Base-by-base conservation (phyloP, 2,113 vertebrate species). In the Mormyrus iriodes region DNA sequence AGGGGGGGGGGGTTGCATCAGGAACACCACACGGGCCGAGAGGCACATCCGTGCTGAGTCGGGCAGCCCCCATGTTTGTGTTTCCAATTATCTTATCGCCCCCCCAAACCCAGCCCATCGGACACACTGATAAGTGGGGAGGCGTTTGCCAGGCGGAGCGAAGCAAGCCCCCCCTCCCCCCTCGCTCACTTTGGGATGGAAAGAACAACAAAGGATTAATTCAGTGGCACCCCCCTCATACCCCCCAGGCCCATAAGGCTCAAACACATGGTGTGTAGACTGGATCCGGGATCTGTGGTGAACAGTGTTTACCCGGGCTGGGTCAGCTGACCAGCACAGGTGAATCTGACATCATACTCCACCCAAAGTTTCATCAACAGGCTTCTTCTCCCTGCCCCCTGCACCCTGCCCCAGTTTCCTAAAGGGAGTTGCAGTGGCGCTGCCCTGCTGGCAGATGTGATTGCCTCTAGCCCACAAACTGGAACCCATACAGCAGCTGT, bases 61-160 rank as follows among this genome's bases (percentile, higher is more conserved):
- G 85, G 85, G 88, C 65, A 17, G 52, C 51, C 69, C 31, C 39
- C 12, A n/a, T n/a, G 83, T 90, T 92, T 91, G 89, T 89, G 88
- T 91, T 92, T 91, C 89, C 89, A 85, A 58, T 88, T 61, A 49
- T 69, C 83, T 92, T 91, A 91, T 93, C 89, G 88, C 53, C 85
- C 86, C 55, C 9, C 35, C 42, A 21, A 42, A 48, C n/a, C 42
- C 83, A 52, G 44, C 17, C 31, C 87, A 12, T 88, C 87, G 1
- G 61, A 86, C 35, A 21, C 89, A 24, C 86, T 51, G 39, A 84
- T 92, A 89, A 76, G 90, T 90, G 82, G 44, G 65, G 39, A 49
- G 87, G 87, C 65, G 89, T 73, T 44, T 86, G 27, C n/a, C 52
- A 73, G 65, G 51, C 17, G 39, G 8, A 49, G 19, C 17, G 27